Percentiles rank a stretch among this genome's conserved stretches.
phyloP scores from a whole-genome alignment of 2,797 vertebrate species.

The Fundulus diaphanus region DNA sequence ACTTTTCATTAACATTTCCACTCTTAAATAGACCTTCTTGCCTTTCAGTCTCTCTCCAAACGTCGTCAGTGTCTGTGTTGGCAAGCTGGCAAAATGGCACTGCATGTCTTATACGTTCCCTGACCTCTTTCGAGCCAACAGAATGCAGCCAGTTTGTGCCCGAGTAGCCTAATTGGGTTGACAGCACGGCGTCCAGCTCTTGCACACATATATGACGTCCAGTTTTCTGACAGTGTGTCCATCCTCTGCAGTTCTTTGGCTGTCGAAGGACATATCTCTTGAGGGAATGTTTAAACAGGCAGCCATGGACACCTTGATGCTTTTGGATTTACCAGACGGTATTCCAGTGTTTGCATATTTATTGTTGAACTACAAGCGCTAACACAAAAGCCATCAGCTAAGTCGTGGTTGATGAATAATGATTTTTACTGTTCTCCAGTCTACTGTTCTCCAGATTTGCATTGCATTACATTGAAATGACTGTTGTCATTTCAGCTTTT shows the following conservation, averaged over 20 bases:
- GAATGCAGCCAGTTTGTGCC: conserved; percentile 65
- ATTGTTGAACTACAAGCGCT: conserved; percentile 53
- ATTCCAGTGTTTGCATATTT: conserved; percentile 53
- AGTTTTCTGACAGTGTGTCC: conserved; percentile 42
- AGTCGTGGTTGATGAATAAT: conserved; percentile 55
- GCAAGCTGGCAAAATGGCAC: conserved; percentile 26
- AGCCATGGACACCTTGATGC: neutral
- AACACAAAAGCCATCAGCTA: conserved; percentile 45
- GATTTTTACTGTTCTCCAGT: too few species aligned
- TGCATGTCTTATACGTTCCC: conserved; percentile 48
- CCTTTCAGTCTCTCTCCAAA: conserved; percentile 24
- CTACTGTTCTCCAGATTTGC: too few species aligned
- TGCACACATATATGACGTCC: conserved; percentile 54
- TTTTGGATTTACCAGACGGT: conserved; percentile 26
- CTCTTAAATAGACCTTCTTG: conserved; percentile 36
- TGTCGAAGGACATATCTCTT: conserved; percentile 33
- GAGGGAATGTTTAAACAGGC: conserved; percentile 53
- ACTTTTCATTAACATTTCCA: conserved; percentile 14
- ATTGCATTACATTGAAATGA: too few species aligned
- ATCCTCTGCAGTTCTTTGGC: conserved; percentile 41
- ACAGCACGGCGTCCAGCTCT: conserved; percentile 63
- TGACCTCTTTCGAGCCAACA: conserved; percentile 68
- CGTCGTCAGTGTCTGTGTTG: conserved; percentile 9
- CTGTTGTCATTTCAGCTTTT: too few species aligned
- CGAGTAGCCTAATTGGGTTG: conserved; percentile 66